A percentile compares a stretch with the other conserved stretches of the same genome.
Evolutionary conservation across 2,797 vertebrate genomes (phyloP).

Genomic region (Diceros bicornis): DNA sequence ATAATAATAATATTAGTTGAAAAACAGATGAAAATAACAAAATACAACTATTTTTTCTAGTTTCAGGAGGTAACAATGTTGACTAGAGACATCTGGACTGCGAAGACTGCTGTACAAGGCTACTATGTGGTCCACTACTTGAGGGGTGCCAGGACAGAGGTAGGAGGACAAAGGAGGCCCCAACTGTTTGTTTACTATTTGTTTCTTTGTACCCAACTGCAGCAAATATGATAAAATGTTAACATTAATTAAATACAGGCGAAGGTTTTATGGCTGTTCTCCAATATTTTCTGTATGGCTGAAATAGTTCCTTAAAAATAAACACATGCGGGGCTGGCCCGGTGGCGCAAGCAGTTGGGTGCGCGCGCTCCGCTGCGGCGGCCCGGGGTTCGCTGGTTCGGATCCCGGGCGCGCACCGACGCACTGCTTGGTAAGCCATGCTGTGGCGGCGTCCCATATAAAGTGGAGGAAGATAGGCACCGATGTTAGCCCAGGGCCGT

Average conservation of each 20-base stretch:
- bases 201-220: neutral
- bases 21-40: neutral
- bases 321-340: neutral
- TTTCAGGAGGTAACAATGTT: neutral
- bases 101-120: neutral
- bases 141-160: neutral
- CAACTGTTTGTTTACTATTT: neutral
- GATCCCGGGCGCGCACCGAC: too few species aligned
- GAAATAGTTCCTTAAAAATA: slow-evolving; percentile 47
- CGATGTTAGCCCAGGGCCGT: too few species aligned
- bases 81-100: neutral
- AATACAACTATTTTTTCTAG: neutral
- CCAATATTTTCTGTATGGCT: neutral
- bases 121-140: neutral
- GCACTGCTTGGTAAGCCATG: too few species aligned
- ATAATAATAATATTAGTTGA: too few species aligned
- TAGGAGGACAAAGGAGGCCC: neutral
- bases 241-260: neutral
- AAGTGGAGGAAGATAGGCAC: too few species aligned
- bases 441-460: too few species aligned
- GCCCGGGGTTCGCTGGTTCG: too few species aligned
- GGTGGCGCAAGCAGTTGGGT: too few species aligned
- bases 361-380: too few species aligned
- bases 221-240: neutral
- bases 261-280: neutral